Evolutionary conservation across 2,888 invertebrate genomes (phyloP).

Genomic region (Microdon myrmicae): DNA sequence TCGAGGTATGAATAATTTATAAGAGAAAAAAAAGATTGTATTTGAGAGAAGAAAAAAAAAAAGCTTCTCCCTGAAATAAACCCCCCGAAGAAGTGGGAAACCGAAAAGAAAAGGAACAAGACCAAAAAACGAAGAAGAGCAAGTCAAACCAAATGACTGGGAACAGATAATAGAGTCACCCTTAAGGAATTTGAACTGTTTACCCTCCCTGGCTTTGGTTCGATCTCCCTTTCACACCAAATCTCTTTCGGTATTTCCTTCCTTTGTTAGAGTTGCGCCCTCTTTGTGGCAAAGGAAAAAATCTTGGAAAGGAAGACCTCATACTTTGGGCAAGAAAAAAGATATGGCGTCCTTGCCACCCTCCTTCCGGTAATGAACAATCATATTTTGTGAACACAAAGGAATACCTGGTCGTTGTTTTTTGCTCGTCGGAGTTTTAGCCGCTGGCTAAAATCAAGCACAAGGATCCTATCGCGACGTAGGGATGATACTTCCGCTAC

Average conservation of each 20-base stretch:
- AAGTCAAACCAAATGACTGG: slow-evolving; percentile 37
- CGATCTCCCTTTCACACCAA: slow-evolving; percentile 3
- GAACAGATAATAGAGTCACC: slow-evolving; percentile 52
- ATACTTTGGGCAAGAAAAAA: slow-evolving; percentile 15
- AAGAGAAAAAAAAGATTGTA: slow-evolving; percentile 23
- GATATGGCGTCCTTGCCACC: slow-evolving; percentile 12
- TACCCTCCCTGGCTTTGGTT: slow-evolving; percentile 28
- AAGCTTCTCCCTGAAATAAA: slow-evolving; percentile 30
- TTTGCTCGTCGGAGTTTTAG: slow-evolving; percentile 17
- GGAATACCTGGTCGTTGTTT: slow-evolving; percentile 40
- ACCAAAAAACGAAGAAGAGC: slow-evolving; percentile 1
- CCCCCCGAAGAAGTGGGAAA: slow-evolving; percentile 1
- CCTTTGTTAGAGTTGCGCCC: background rate
- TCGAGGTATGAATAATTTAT: slow-evolving; percentile 51
- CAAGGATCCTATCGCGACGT: slow-evolving; percentile 18
- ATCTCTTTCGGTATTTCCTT: slow-evolving; percentile 6
- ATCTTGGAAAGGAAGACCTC: slow-evolving; percentile 31
- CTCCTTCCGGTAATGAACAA: slow-evolving; percentile 50
- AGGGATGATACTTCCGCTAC: slow-evolving; percentile 18
- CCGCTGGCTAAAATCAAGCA: slow-evolving; percentile 45
- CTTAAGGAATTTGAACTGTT: slow-evolving; percentile 50
- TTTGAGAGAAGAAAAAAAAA: slow-evolving; percentile 44
- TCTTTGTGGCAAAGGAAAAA: slow-evolving; percentile 16
- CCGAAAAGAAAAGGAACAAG: background rate
- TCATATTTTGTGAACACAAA: slow-evolving; percentile 50